Evolutionary conservation across 2,113 vertebrate genomes (phyloP), one percentile per base, ranked within the genome.

Genomic region (Ceyx margarethae): DNA sequence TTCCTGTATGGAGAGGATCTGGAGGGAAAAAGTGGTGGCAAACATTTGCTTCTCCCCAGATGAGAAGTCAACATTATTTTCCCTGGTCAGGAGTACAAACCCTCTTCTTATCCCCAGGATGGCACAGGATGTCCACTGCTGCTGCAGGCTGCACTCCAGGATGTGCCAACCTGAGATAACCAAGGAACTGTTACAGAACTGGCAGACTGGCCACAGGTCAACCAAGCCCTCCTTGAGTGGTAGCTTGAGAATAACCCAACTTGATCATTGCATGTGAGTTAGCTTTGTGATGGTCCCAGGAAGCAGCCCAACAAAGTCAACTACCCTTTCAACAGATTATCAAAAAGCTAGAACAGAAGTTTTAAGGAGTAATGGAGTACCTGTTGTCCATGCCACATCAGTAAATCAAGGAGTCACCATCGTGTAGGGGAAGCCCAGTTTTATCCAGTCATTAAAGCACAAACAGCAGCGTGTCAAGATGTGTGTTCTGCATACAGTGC

Each of bases 11-110:
- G 61, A 64, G 48, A 88, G 26, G 35, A 83, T 81, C 43, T 87
- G 48, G 45, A 96, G 48, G 62, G 65, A 85, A 85, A 87, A 87
- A 87, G 45, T 65, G 65, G 60, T 92, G 65, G 40, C 75, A 93
- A 94, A 93, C 35, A 74, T 42, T 67, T 82, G 26, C 29, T 80
- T 76, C 33, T 91, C 29, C 54, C 29, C n/a, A 87, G 40, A 69
- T 74, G 64, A 79, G n/a, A 85, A 74, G 35, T 66, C 56, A 85
- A 87, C 80, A 80, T 77, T 89, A 43, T 89, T 60, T 85, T 69
- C n/a, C n/a, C 43, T 22, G 21, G 10, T 15, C 29, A 67, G 62
- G 28, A 86, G 31, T 40, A 33, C 48, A 83, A 88, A 67, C 43
- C 10, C 19, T 3, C 0, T 48, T 77, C 20, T 60, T 11, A 4